phyloP scores from a whole-genome alignment of 2,888 invertebrate genomes.

The Drosophila longiperda region DNA sequence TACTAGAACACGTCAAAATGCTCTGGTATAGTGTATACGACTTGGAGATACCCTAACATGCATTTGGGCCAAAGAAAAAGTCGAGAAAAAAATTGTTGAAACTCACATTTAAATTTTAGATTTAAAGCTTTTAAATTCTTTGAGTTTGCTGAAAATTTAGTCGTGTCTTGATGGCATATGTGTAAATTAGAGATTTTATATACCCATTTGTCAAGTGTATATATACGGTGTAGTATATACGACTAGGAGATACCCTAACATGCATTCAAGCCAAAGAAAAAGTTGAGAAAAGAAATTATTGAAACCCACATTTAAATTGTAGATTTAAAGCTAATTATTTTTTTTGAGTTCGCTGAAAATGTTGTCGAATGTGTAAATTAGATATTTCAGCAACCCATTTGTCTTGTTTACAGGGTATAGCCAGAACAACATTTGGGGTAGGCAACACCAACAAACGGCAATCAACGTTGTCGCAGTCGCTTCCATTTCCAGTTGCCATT shows the following conservation, averaged over 20 bases:
- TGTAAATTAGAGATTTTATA: background rate
- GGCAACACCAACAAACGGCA: slow-evolving; percentile 56
- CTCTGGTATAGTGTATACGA: no score
- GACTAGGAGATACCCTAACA: background rate
- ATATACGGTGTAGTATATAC: no score
- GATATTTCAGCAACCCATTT: background rate
- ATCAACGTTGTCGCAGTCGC: slow-evolving; percentile 65
- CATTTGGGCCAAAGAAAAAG: background rate
- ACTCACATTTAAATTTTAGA: no score
- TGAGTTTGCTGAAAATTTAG: background rate
- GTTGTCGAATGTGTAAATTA: background rate
- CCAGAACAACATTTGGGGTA: slow-evolving; percentile 25
- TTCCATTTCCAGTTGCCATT: slow-evolving; percentile 79
- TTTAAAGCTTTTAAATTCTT: background rate
- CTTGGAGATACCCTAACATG: background rate
- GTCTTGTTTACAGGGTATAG: slow-evolving; percentile 1
- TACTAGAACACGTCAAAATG: background rate
- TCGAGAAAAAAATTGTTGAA: background rate
- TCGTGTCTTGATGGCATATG: background rate
- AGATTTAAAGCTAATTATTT: background rate
- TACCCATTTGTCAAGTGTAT: background rate
- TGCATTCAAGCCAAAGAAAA: no score
- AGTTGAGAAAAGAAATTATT: background rate
- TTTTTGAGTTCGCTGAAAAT: background rate
- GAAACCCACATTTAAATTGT: background rate